Evolutionary conservation across 1,140 invertebrate genomes (phyloP).

Genomic region (Atta cephalotes): DNA sequence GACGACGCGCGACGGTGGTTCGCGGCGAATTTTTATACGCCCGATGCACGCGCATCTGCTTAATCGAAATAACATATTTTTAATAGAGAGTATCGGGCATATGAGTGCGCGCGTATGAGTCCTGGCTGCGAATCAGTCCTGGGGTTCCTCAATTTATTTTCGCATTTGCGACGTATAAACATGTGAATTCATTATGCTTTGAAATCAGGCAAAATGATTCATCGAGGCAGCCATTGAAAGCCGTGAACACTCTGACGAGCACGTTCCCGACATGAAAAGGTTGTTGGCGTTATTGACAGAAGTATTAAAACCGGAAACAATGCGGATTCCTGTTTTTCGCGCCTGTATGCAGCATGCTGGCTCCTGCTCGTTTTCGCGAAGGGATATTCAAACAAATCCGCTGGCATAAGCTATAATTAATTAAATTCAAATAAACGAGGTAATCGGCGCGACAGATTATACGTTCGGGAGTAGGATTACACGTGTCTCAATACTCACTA

Average conservation of each 20-base stretch:
- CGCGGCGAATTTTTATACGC: conserved; percentile 48
- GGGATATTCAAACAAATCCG: conserved; percentile 67
- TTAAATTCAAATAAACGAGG: conserved; percentile 71
- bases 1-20: not conserved
- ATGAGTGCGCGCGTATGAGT: no score
- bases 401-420: conserved; percentile 71
- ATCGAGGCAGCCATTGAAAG: conserved; percentile 65
- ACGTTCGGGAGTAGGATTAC: conserved; percentile 69
- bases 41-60: conserved; percentile 49
- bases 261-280: conserved; percentile 70
- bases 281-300: conserved; percentile 66
- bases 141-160: conserved; percentile 58
- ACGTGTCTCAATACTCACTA: conserved; percentile 56
- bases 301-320: conserved; percentile 65
- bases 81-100: conserved; percentile 35
- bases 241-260: conserved; percentile 58
- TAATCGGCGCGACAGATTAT: conserved; percentile 69
- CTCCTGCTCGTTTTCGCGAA: conserved; percentile 48
- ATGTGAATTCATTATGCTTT: conserved; percentile 72
- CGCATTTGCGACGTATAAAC: conserved; percentile 66
- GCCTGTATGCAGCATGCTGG: not conserved
- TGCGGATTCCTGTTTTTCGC: conserved; percentile 54
- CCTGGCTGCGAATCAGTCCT: not conserved
- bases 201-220: conserved; percentile 74
- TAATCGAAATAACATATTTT: conserved; percentile 56